Base-by-base conservation (phyloP, 2,113 vertebrate species). In the Sialia sialis region DNA sequence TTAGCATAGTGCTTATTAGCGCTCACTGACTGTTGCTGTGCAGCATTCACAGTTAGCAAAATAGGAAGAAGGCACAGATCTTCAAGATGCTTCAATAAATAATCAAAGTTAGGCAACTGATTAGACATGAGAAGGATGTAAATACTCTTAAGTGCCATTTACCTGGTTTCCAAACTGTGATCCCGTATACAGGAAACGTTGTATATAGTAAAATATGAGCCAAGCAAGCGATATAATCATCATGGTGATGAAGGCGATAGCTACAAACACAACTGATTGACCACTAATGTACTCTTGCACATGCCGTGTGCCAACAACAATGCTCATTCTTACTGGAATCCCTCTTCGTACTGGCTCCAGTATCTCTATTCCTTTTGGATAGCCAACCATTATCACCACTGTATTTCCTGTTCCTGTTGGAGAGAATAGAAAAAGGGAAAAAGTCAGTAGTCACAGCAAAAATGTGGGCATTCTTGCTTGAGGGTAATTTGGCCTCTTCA, bases 131-230 rank as follows among this genome's bases (percentile, higher is more conserved):
- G 44, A 10, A 63, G 59, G 38, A 6, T 2, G 52, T 25, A 79
- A 88, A 84, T 22, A 69, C 30, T 68, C 25, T 46, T 4, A 66
- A 64, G 54, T 34, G 69, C 21, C 46, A 93, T 68, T 97, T 98
- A 98, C 98, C 98, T 98, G 98, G 95, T 94, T 98, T 97, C 97
- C 97, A 96, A 97, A 98, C 51, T 98, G 97, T 26, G 98, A 98
- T 89, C 98, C 97, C 12, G 97, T 97, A 34, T 98, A 98, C 9
- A 98, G 97, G 93, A 98, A 98, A 73, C 98, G 98, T n/a, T 98
- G 98, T 84, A 98, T 97, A 26, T 98, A 98, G 95, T 98, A 98
- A 95, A 98, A 98, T 91, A 98, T 98, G 20, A 98, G 97, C 98
- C 98, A 98, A 27, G 98, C 98, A 6, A 98, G 95, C 0, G 98